Percentiles rank a stretch among this genome's conserved stretches.
These are phyloP conservation scores for Phymorhynchus buccinoides DNA, from an alignment of 1,140 invertebrate species.

Conservation along the genomic window DNA sequence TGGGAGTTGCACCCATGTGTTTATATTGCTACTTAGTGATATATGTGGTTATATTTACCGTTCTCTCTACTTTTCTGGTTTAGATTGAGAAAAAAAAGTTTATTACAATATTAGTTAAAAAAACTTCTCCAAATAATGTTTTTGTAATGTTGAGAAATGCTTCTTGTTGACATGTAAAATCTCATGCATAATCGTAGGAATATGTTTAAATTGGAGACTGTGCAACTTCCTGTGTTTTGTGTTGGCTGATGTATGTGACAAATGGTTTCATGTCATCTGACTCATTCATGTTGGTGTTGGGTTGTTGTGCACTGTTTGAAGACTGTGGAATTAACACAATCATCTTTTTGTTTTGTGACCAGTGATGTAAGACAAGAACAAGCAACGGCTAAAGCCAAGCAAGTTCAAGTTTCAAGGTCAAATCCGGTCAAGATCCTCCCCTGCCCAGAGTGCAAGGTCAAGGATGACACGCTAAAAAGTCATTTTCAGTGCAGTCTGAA, in stretches of 20 bases:
- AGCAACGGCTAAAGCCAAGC: conserved; percentile 33
- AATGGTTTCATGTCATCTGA: not conserved
- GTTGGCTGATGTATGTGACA: not conserved
- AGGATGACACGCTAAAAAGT: not conserved
- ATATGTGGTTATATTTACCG: too few relatives aligned
- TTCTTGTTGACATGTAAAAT: too few relatives aligned
- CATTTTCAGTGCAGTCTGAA: not conserved
- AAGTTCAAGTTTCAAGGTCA: conserved; percentile 22
- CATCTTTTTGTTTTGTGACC: conserved; percentile 36
- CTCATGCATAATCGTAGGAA: not conserved
- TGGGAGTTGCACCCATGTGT: too few relatives aligned
- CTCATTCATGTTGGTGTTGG: not conserved
- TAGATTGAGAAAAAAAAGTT: too few relatives aligned
- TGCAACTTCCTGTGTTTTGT: not conserved
- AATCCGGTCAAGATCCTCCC: conserved; percentile 29
- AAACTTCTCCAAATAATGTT: too few relatives aligned
- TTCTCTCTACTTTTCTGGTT: too few relatives aligned
- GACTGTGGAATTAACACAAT: conserved; percentile 9
- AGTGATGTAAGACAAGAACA: conserved; percentile 35
- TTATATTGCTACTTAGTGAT: too few relatives aligned
- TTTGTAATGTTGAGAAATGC: too few relatives aligned
- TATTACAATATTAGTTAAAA: too few relatives aligned
- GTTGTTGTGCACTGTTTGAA: not conserved
- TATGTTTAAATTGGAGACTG: not conserved
- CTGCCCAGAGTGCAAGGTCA: conserved; percentile 11